phyloP scores from a whole-genome alignment of 23 tunicate genomes.

The Aplidium turbinatum region DNA sequence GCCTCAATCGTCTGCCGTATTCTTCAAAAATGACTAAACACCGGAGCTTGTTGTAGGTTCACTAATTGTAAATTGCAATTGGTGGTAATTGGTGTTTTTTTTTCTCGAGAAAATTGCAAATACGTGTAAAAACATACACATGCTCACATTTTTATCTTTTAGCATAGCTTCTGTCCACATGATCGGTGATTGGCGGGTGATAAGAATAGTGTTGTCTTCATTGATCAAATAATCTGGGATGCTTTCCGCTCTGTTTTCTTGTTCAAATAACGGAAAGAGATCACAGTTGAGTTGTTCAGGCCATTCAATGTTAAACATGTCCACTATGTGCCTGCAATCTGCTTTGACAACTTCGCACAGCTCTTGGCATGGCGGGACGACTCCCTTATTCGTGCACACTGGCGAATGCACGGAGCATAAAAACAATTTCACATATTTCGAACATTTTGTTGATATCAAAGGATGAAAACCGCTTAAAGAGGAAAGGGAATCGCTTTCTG shows the following conservation, averaged over 20 bases:
- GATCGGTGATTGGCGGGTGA: slow-evolving; percentile 28
- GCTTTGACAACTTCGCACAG: slow-evolving; percentile 52
- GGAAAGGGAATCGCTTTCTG: slow-evolving; percentile 34
- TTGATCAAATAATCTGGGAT: not conserved
- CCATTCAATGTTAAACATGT: slow-evolving; percentile 66
- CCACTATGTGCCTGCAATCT: slow-evolving; percentile 46
- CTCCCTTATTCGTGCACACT: slow-evolving; percentile 63
- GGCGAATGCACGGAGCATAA: slow-evolving; percentile 85
- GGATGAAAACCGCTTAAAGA: slow-evolving; percentile 65
- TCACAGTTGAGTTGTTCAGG: slow-evolving; percentile 61
- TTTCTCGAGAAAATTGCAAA: too few species aligned
- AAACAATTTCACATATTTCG: slow-evolving; percentile 49
- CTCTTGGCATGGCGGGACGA: slow-evolving; percentile 80
- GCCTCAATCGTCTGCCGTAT: too few species aligned
- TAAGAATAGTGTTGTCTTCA: slow-evolving; percentile 23
- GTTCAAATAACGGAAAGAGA: slow-evolving; percentile 30
- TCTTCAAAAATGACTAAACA: too few species aligned
- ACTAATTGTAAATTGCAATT: too few species aligned
- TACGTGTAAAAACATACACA: not conserved
- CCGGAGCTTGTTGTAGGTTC: too few species aligned
- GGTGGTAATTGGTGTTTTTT: too few species aligned
- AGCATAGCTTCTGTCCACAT: slow-evolving; percentile 67
- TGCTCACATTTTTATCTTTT: slow-evolving; percentile 56
- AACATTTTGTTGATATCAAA: slow-evolving; percentile 63
- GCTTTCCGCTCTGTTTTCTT: not conserved